A percentile compares a stretch with the other conserved stretches of the same genome.
These are phyloP conservation scores for Coecobrya sp. DNA, from an alignment of 2,888 invertebrate genomes.

Conservation along the genomic window DNA sequence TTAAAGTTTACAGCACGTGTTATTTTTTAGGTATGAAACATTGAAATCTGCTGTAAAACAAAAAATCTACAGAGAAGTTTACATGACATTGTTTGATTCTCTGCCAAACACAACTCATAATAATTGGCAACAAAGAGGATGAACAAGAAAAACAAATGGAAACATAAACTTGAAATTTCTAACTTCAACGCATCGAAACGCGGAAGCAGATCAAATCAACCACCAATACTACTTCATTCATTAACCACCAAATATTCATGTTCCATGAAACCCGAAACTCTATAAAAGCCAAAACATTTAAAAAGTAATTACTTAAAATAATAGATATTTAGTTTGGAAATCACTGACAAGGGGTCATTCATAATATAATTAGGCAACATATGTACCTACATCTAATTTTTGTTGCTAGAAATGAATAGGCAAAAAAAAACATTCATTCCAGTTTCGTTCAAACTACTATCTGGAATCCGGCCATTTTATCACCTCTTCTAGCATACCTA, in stretches of 20 bases:
- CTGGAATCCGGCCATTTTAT: slow-evolving; percentile 56
- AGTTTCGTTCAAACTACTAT: slow-evolving; percentile 9
- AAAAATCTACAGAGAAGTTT: too few relatives aligned
- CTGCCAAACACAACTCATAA: slow-evolving; percentile 4
- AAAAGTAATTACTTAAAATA: neutral
- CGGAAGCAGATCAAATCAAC: too few relatives aligned
- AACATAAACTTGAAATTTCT: neutral
- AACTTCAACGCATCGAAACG: neutral
- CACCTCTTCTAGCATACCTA: neutral
- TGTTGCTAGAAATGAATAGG: too few relatives aligned
- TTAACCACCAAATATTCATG: neutral
- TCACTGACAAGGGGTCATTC: too few relatives aligned
- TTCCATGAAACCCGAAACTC: neutral
- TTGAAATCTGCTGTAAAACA: neutral
- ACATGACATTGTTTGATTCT: neutral
- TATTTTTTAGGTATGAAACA: neutral
- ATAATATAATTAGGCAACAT: too few relatives aligned
- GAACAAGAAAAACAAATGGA: neutral
- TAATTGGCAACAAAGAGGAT: slow-evolving; percentile 7
- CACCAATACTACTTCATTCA: neutral
- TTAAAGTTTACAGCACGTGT: slow-evolving; percentile 1
- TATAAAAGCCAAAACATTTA: neutral
- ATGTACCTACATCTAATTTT: too few relatives aligned
- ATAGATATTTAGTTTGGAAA: neutral
- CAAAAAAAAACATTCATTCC: too few relatives aligned